These are phyloP conservation scores for Columba janthina DNA, from an alignment of 2,113 vertebrate species.

Conservation along the genomic window DNA sequence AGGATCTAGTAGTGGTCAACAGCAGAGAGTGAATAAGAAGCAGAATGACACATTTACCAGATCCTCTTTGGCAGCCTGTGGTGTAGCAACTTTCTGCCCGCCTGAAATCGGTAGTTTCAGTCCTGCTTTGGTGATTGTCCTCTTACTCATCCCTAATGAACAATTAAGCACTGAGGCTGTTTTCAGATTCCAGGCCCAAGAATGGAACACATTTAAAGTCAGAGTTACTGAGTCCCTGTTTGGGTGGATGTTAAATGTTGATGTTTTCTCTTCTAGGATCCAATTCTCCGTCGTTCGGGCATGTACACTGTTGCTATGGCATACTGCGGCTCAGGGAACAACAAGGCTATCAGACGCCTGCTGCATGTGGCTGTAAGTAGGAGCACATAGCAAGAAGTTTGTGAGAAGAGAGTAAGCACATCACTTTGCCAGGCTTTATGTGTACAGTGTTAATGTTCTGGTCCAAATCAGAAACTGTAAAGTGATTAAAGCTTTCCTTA, in stretches of 20 bases:
- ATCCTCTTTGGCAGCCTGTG: neutral
- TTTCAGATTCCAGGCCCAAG: neutral
- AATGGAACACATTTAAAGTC: neutral
- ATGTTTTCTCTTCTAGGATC: constrained; percentile 82
- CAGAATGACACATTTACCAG: neutral
- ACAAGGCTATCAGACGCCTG: constrained; percentile 96
- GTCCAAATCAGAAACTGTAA: neutral
- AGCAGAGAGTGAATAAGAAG: neutral
- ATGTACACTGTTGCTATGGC: constrained; percentile 99
- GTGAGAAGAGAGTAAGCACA: neutral
- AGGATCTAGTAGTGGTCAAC: neutral
- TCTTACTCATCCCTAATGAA: neutral
- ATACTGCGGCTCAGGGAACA: constrained; percentile 98
- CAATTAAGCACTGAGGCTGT: neutral
- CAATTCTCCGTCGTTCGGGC: constrained; percentile 95
- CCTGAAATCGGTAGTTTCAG: neutral
- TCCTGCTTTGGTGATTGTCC: neutral
- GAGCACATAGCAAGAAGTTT: neutral
- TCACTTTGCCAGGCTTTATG: neutral
- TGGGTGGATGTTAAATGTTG: neutral
- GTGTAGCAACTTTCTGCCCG: neutral
- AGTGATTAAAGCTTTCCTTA: neutral
- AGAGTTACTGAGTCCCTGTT: neutral
- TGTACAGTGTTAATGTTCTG: neutral
- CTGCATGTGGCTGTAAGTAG: constrained; percentile 96